phyloP scores from a whole-genome alignment of 2,797 vertebrate species.

The Hippoglossus hippoglossus region DNA sequence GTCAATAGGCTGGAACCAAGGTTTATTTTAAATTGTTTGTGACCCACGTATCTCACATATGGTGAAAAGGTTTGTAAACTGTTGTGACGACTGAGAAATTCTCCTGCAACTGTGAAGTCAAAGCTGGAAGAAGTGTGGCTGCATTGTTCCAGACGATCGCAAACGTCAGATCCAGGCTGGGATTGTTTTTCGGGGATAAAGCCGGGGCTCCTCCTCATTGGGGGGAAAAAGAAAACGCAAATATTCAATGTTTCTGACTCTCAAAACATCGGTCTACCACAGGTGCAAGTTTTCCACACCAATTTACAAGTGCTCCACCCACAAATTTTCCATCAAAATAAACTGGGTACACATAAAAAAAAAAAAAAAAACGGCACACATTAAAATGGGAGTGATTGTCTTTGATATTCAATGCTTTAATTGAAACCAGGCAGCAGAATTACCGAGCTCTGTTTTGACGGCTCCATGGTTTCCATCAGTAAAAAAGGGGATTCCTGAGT shows the following conservation, averaged over 20 bases:
- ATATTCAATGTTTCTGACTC: conserved; percentile 80
- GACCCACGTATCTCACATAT: conserved; percentile 4
- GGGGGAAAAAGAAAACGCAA: conserved; percentile 67
- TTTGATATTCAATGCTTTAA: conserved; percentile 86
- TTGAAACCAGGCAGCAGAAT: conserved; percentile 81
- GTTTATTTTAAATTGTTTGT: conserved; percentile 11
- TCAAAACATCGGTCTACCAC: conserved; percentile 85
- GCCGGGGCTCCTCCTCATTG: conserved; percentile 61
- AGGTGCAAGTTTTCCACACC: conserved; percentile 85
- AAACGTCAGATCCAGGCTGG: conserved; percentile 67
- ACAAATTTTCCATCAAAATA: conserved; percentile 85
- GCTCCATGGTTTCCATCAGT: conserved; percentile 80
- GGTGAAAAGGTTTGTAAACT: conserved; percentile 25
- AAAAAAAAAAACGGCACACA: conserved; percentile 58
- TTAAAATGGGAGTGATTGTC: conserved; percentile 82
- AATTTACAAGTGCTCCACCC: conserved; percentile 83
- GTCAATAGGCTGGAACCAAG: background rate
- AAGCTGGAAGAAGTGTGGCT: conserved; percentile 44
- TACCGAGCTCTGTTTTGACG: conserved; percentile 76
- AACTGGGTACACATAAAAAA: conserved; percentile 79
- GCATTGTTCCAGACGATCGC: conserved; percentile 72
- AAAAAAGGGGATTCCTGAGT: conserved; percentile 80
- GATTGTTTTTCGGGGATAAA: conserved; percentile 71
- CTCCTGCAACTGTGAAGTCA: conserved; percentile 19
- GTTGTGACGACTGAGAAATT: conserved; percentile 56